Percentiles rank a stretch among this genome's conserved stretches.
Evolutionary conservation across 2,888 invertebrate genomes (phyloP).

Genomic region (Ectemnius continuus): DNA sequence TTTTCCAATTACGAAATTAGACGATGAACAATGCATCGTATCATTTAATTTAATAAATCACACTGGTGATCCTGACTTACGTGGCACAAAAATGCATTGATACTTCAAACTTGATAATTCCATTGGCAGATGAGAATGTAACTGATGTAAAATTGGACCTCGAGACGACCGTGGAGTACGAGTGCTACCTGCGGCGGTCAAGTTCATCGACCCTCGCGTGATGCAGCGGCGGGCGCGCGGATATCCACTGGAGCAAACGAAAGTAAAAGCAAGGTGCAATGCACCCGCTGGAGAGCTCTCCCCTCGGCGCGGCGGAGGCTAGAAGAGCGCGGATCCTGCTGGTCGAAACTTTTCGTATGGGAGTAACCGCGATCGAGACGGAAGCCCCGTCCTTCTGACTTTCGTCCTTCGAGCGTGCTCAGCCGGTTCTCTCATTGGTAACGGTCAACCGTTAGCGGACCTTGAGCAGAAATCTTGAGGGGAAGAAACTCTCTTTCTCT

Average conservation of each 20-base stretch:
- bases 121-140: no score
- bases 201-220: slow-evolving; percentile 4
- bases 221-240: not conserved
- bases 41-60: no score
- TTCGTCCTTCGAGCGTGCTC: slow-evolving; percentile 34
- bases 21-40: no score
- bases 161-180: no score
- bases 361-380: not conserved
- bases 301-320: not conserved
- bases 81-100: no score
- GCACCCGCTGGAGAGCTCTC: not conserved
- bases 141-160: no score
- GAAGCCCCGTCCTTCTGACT: not conserved
- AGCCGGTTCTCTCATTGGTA: slow-evolving; percentile 51
- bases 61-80: no score
- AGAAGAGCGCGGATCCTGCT: not conserved
- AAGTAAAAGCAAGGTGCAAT: slow-evolving; percentile 1
- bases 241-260: slow-evolving; percentile 4
- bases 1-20: no score
- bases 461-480: slow-evolving; percentile 48
- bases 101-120: no score
- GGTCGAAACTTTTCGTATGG: slow-evolving; percentile 1
- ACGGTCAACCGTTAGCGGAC: slow-evolving; percentile 73
- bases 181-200: not conserved
- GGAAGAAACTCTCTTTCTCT: slow-evolving; percentile 45